Evolutionary conservation across 2,113 vertebrate genomes (phyloP), one percentile per base, ranked within the genome.

Genomic region (Drymodes brunneopygia): DNA sequence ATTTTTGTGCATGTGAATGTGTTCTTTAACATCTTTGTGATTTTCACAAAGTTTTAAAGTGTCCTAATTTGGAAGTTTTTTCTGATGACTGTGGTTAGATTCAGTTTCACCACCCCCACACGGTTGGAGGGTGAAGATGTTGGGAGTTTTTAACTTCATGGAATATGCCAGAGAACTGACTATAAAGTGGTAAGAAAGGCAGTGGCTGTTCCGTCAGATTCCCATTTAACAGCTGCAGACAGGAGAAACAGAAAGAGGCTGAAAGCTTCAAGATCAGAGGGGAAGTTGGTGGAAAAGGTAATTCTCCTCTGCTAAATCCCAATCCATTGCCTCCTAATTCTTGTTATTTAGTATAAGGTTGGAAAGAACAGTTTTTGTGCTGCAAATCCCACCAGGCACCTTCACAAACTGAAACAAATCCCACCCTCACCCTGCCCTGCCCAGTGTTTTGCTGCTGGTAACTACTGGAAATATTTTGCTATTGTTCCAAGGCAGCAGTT

Each of bases 401-500:
- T 38, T 8, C 33, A 44, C 0, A 0, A 81, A 18, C 33, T 36
- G 12, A 35, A 47, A 7, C 0, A 8, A 31, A 19, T 73, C 42
- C 60, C 36, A 69, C 64, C 25, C 18, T 58, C 28, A 0, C 35
- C 42, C 48, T 50, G 33, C 12, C 33, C 50, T 40, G 3, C 9
- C 62, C 54, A 18, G 5, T 17, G 5, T 45, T 81, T 71, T 33
- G 20, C 64, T 50, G 6, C 27, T 18, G 1, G 35, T 18, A 83
- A 9, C 28, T 45, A 20, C 1, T 1, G 57, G 38, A 77, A 91
- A 60, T 0, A 31, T 48, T 86, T 77, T 66, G 4, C 3, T 38
- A 0, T 56, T 81, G 23, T 62, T 92, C 35, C n/a, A 75, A 88
- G n/a, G 45, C 48, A 85, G 45, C 18, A 57, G 58, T 28, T 65